Evolutionary conservation across 1,140 invertebrate species (phyloP).

Genomic region (Drosophila sp.): DNA sequence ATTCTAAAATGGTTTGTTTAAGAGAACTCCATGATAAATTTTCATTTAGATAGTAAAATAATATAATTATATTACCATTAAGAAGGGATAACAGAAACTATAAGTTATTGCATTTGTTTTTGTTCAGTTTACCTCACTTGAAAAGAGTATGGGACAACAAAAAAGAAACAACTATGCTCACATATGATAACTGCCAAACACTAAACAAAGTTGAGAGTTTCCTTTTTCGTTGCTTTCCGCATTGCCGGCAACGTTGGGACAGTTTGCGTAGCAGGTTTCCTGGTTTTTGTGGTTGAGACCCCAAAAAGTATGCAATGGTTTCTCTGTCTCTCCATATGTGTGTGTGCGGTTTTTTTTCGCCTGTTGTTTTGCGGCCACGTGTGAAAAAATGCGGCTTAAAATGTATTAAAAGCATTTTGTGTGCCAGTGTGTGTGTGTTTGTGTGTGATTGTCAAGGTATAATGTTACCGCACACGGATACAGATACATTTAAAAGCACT

Average conservation of each 20-base stretch:
- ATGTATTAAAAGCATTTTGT: slow-evolving; percentile 79
- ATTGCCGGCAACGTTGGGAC: background rate
- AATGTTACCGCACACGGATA: slow-evolving; percentile 43
- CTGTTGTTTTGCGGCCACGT: slow-evolving; percentile 71
- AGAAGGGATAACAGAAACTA: background rate
- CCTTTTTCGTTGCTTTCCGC: slow-evolving; percentile 3
- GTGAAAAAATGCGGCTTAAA: slow-evolving; percentile 80
- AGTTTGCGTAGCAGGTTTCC: slow-evolving; percentile 19
- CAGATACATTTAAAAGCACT: slow-evolving; percentile 1
- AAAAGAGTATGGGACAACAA: background rate
- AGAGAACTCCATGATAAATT: background rate
- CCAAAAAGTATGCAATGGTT: slow-evolving; percentile 19
- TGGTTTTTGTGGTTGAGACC: slow-evolving; percentile 23
- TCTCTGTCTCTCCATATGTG: background rate
- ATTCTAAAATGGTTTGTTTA: no score
- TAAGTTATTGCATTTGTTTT: background rate
- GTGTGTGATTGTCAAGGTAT: slow-evolving; percentile 54
- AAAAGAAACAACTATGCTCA: slow-evolving; percentile 4
- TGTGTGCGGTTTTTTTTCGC: slow-evolving; percentile 23
- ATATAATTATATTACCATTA: slow-evolving; percentile 7
- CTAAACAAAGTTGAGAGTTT: slow-evolving; percentile 23
- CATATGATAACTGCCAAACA: slow-evolving; percentile 17
- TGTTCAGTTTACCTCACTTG: slow-evolving; percentile 5
- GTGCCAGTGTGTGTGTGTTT: slow-evolving; percentile 42
- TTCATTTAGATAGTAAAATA: background rate